A percentile compares a stretch with the other conserved stretches of the same genome.
Conservation (phyloP, 2,797 vertebrate species). For the Anguilla pacifica region DNA sequence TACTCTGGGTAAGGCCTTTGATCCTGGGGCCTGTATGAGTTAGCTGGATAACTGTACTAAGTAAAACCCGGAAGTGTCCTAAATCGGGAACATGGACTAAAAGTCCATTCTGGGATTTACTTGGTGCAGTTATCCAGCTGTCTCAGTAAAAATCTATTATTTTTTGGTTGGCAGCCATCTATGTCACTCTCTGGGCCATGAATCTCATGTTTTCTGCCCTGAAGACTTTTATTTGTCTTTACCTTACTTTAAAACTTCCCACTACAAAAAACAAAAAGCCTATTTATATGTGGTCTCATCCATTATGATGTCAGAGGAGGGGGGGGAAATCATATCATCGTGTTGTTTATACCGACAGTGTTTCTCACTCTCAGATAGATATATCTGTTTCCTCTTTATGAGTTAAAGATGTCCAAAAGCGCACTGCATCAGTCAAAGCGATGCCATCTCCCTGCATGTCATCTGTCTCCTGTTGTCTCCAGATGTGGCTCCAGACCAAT, state of each 20-base stretch:
- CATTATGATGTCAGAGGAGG: slow-evolving; percentile 50
- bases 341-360: slow-evolving; percentile 53
- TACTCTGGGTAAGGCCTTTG: too few species aligned
- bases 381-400: slow-evolving; percentile 53
- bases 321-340: slow-evolving; percentile 51
- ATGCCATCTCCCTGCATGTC: slow-evolving; percentile 9
- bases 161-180: not conserved
- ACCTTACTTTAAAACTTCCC: not conserved
- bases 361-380: slow-evolving; percentile 46
- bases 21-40: too few species aligned
- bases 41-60: too few species aligned
- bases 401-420: slow-evolving; percentile 54
- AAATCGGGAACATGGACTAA: too few species aligned
- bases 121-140: too few species aligned
- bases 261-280: not conserved
- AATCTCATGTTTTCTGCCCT: not conserved
- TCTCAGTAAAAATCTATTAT: not conserved
- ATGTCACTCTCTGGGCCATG: not conserved
- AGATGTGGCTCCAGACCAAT: slow-evolving; percentile 63
- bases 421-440: slow-evolving; percentile 2
- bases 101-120: too few species aligned
- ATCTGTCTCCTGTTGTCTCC: slow-evolving; percentile 58
- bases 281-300: slow-evolving; percentile 17
- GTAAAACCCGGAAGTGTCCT: too few species aligned
- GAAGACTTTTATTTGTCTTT: not conserved